Base-by-base conservation (phyloP, 1,140 invertebrate genomes). In the Solen grandis region DNA sequence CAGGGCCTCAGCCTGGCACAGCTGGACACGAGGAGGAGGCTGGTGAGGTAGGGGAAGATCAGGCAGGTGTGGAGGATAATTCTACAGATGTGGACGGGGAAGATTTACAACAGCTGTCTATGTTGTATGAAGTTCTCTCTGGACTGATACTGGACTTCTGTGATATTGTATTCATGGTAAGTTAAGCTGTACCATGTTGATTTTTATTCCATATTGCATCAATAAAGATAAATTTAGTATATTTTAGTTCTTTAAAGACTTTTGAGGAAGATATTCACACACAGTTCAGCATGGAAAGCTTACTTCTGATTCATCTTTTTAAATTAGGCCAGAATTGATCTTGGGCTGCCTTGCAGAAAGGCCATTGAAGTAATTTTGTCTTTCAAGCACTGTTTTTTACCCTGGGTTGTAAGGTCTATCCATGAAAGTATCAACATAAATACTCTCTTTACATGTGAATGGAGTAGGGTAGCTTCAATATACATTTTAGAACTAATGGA, bases 111-210 rank as follows among this genome's bases (percentile, higher is more conserved):
- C 22, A 76, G 14, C 74, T 76, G 10, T 3, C 57, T 54, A 35
- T 76, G 8, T 27, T 76, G 14, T 76, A 76, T 66, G 74, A 76
- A 10, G 57, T 76, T 14, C 46, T 76, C 5, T 54, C 74, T 35
- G 60, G 41, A 33, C 54, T 76, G 22, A n/a, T 76, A 31, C 1
- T 76, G 33, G 74, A 76, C 16, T 76, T 66, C 35, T 76, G 60
- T 29, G 66, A 31, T 38, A 76, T 76, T 55, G 74, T 52, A 27
- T 76, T 76, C 33, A 27, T 14, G 19, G 74, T 76, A 36, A 76
- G n/a, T n/a, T n/a, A n/a, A n/a, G n/a, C n/a, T n/a, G 74, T 74
- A 4, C 4, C 35, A 5, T 4, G 29, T 13, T 22, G 4, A 33
- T 16, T 13, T 31, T 63, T 14, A 31, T 63, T 63, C 29, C 29